These are phyloP conservation scores for Tetraneura akinire DNA, from an alignment of 1,140 invertebrate genomes.

Conservation along the genomic window DNA sequence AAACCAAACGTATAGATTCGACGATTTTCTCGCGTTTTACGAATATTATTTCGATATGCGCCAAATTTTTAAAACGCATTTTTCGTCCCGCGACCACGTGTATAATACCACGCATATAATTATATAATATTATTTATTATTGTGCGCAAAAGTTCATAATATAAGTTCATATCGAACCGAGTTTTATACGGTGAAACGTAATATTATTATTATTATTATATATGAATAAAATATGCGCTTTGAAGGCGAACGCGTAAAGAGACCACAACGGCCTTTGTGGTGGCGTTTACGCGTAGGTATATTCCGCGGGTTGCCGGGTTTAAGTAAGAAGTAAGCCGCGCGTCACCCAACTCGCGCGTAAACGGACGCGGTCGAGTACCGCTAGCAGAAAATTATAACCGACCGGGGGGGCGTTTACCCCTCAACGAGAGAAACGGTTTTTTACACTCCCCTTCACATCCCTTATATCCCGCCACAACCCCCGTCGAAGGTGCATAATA, in stretches of 20 bases:
- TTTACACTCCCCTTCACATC: background rate
- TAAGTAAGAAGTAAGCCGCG: constrained; percentile 37
- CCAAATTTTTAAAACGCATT: too few species aligned
- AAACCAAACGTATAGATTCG: too few species aligned
- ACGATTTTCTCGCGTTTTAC: too few species aligned
- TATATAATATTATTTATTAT: too few species aligned
- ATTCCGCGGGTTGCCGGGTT: background rate
- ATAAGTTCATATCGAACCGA: too few species aligned
- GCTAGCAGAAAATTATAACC: constrained; percentile 40
- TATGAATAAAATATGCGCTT: constrained; percentile 22
- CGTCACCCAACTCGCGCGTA: background rate
- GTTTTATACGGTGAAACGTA: background rate
- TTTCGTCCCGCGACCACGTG: too few species aligned
- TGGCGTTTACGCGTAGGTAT: too few species aligned
- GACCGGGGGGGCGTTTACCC: constrained; percentile 12
- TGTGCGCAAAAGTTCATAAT: too few species aligned
- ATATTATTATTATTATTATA: too few species aligned
- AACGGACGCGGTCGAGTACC: constrained; percentile 29
- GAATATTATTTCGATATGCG: too few species aligned
- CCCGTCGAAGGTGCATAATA: background rate
- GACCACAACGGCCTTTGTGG: constrained; percentile 32
- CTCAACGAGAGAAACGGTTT: constrained; percentile 15
- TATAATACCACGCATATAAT: too few species aligned
- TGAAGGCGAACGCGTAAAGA: constrained; percentile 9
- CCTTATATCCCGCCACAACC: background rate